Percentiles rank a stretch among this genome's conserved stretches.
Evolutionary conservation across 2,888 invertebrate species (phyloP).

Genomic region (Brenthis daphne): DNA sequence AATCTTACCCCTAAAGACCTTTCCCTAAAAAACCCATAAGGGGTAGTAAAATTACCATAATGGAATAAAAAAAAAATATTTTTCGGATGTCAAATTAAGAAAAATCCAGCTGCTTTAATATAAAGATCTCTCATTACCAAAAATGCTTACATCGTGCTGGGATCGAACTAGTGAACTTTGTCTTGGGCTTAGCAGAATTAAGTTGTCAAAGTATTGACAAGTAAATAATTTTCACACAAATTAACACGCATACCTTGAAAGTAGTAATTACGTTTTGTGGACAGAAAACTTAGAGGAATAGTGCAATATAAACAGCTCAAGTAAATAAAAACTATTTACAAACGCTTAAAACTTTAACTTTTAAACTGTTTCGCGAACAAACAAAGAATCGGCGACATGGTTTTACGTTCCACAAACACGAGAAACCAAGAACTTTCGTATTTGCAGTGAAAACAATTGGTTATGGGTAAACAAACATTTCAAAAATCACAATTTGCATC

Average conservation of each 20-base stretch:
- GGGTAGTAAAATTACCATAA: too few relatives aligned
- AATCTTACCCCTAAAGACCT: too few relatives aligned
- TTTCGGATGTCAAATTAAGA: too few relatives aligned
- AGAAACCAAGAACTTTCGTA: constrained; percentile 52
- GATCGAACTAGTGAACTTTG: too few relatives aligned
- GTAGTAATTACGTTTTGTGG: constrained; percentile 15
- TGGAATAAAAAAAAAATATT: too few relatives aligned
- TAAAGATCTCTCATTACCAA: too few relatives aligned
- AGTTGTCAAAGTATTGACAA: too few relatives aligned
- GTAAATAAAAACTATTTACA: constrained; percentile 30
- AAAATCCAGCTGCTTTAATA: too few relatives aligned
- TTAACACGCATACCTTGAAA: constrained; percentile 7
- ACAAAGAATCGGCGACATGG: constrained; percentile 62
- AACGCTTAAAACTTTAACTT: constrained; percentile 37
- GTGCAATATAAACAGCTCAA: constrained; percentile 30
- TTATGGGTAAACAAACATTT: background rate
- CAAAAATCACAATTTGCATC: constrained; percentile 1
- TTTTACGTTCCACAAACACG: constrained; percentile 54
- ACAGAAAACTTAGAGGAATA: constrained; percentile 17
- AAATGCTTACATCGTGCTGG: too few relatives aligned
- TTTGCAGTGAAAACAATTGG: constrained; percentile 54
- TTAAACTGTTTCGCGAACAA: constrained; percentile 57
- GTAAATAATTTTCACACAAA: background rate
- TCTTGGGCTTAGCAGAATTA: too few relatives aligned
- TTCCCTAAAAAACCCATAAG: too few relatives aligned